These are phyloP conservation scores for Drosophila pegasa DNA, from an alignment of 2,888 invertebrate genomes.

Conservation along the genomic window DNA sequence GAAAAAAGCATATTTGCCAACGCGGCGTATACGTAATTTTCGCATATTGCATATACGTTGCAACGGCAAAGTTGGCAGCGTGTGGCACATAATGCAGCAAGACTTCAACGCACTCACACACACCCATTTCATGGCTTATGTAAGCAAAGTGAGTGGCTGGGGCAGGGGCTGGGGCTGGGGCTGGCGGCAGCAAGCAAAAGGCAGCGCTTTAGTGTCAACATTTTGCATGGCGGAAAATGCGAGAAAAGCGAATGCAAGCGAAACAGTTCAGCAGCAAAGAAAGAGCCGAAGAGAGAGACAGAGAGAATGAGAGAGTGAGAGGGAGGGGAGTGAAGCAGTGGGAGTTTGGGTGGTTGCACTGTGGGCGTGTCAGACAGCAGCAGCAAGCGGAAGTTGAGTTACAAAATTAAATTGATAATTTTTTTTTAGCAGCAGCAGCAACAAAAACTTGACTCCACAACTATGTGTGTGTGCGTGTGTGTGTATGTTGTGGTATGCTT, in stretches of 20 bases:
- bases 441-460: slow-evolving; percentile 57
- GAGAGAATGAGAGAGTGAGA: background rate
- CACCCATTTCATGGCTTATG: slow-evolving; percentile 59
- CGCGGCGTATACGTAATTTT: slow-evolving; percentile 75
- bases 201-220: slow-evolving; percentile 73
- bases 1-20: slow-evolving; percentile 66
- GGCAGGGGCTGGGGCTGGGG: background rate
- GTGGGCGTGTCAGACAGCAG: slow-evolving; percentile 58
- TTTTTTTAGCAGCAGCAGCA: slow-evolving; percentile 45
- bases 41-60: slow-evolving; percentile 76
- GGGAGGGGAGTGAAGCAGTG: background rate
- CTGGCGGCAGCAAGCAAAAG: slow-evolving; percentile 51
- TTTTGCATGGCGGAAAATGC: slow-evolving; percentile 74
- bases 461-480: slow-evolving; percentile 24
- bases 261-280: slow-evolving; percentile 36
- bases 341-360: slow-evolving; percentile 3
- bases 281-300: slow-evolving; percentile 10
- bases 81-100: slow-evolving; percentile 56
- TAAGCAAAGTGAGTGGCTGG: slow-evolving; percentile 45
- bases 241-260: slow-evolving; percentile 52
- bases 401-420: slow-evolving; percentile 81
- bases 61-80: slow-evolving; percentile 64
- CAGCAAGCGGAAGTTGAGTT: slow-evolving; percentile 78
- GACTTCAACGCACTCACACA: slow-evolving; percentile 27
- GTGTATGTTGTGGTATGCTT: slow-evolving; percentile 10